Base-by-base conservation (phyloP, 1,140 invertebrate species). In the Eupristina koningsbergeri region DNA sequence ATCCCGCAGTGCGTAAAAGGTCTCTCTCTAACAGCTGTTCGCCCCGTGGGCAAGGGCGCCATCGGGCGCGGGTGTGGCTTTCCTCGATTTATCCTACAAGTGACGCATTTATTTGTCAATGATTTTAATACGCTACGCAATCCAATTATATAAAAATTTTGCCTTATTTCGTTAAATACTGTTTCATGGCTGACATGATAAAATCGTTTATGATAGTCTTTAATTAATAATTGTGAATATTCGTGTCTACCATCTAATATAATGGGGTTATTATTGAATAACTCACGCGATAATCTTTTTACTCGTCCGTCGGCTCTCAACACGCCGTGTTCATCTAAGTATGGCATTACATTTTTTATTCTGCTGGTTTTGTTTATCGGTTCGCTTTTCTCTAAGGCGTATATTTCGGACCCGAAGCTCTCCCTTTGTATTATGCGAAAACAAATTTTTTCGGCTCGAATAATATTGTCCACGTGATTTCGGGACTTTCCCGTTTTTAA, bases 31-130 rank as follows among this genome's bases (percentile, higher is more conserved):
- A 83, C 85, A 3, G 88, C 85, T 78, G 34, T 89, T 41, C 6
- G 89, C 87, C 0, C 88, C 86, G 69, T 84, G 45, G 86, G 87
- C 22, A 88, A 73, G 3, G 85, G 39, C 5, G 79, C 84, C 71
- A 88, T 88, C 2, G 84, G 36, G 9, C 84, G 86, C 3, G 0
- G 17, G 6, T 45, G 19, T 29, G 19, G 76, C 13, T 29, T 26
- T 31, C 69, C 1, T 9, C 11, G 39, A 26, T 22, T 11, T 61
- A 26, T 13, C 50, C 81, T 76, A 41, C 31, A 34, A 0, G 75
- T 8, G 5, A 69, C 63, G 8, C 64, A 17, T 5, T 45, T 5
- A 19, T 29, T 31, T 13, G 3, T n/a, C 11, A 75, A 31, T 17
- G 31, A 64, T 19, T 67, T 63, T 1, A 76, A 34, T 19, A 11